phyloP scores from a whole-genome alignment of 1,140 invertebrate genomes.

The Caenorhabditis tropicalis region DNA sequence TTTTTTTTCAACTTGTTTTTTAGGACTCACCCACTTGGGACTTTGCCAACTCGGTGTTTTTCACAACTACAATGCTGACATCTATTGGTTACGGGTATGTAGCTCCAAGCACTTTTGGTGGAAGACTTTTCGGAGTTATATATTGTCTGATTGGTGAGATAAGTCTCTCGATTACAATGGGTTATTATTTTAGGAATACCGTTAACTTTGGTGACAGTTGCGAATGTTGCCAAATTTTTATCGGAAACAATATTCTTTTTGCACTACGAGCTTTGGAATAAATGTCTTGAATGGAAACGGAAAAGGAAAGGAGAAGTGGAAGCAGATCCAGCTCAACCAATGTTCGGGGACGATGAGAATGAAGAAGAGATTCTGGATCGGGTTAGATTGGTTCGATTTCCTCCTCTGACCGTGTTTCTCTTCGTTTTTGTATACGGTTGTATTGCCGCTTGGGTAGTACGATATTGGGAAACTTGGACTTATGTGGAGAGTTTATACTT shows the following conservation, averaged over 20 bases:
- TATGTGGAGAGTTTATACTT: constrained; percentile 70
- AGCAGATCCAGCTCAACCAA: constrained; percentile 56
- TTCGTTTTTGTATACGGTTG: constrained; percentile 69
- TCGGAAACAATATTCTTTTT: constrained; percentile 63
- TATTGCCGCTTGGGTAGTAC: constrained; percentile 65
- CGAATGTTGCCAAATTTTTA: constrained; percentile 69
- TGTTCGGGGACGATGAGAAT: constrained; percentile 69
- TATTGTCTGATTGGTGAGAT: constrained; percentile 71
- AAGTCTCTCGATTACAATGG: neutral
- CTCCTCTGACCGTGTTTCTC: constrained; percentile 68
- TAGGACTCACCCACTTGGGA: constrained; percentile 65
- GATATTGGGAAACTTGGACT: constrained; percentile 66
- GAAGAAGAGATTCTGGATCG: constrained; percentile 70
- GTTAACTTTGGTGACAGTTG: constrained; percentile 70
- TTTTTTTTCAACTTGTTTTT: neutral
- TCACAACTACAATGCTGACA: constrained; percentile 71
- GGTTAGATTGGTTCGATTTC: constrained; percentile 68
- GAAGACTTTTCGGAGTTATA: constrained; percentile 67
- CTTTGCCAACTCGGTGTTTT: constrained; percentile 69
- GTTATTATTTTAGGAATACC: constrained; percentile 63
- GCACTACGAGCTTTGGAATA: constrained; percentile 67
- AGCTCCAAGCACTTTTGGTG: constrained; percentile 66
- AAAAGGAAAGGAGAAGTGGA: constrained; percentile 49
- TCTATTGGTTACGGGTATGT: constrained; percentile 71
- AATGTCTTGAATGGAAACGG: constrained; percentile 63